Evolutionary conservation across 2,797 vertebrate species (phyloP).

Genomic region (Poecilia picta): DNA sequence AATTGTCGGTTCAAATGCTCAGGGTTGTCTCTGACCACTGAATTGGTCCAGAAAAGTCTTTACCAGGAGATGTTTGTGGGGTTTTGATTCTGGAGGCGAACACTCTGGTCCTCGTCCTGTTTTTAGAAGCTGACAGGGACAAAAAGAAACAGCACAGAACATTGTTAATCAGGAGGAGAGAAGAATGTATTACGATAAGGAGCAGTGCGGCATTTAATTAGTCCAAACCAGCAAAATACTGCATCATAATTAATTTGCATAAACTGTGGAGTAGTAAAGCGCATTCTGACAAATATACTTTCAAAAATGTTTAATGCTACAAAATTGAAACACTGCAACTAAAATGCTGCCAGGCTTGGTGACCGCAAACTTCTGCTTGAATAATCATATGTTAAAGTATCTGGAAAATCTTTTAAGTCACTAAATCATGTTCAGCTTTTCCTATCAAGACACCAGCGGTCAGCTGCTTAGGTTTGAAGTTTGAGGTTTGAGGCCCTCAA

Average conservation of each 20-base stretch:
- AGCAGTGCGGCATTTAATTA: neutral
- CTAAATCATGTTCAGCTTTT: neutral
- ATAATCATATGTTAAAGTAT: neutral
- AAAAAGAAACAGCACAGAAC: conserved; percentile 52
- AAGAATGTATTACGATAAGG: conserved; percentile 26
- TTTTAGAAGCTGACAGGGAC: conserved; percentile 67
- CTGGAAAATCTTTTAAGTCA: neutral
- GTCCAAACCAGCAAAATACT: neutral
- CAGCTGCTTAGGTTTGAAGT: neutral
- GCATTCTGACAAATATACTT: neutral
- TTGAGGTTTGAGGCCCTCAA: neutral
- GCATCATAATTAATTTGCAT: neutral
- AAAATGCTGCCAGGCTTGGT: neutral
- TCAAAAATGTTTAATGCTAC: neutral
- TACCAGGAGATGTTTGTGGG: conserved; percentile 75
- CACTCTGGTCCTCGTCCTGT: conserved; percentile 68
- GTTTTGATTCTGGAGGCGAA: conserved; percentile 38
- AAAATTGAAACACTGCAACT: neutral
- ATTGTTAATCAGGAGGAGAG: conserved; percentile 32
- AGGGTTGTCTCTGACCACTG: conserved; percentile 43
- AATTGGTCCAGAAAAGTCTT: conserved; percentile 64
- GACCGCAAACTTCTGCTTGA: neutral
- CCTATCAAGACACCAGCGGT: neutral
- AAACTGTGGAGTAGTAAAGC: neutral
- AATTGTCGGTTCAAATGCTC: conserved; percentile 5